Evolutionary conservation across 2,113 vertebrate species (phyloP), one percentile per base, ranked within the genome.

Genomic region (Athene noctua): DNA sequence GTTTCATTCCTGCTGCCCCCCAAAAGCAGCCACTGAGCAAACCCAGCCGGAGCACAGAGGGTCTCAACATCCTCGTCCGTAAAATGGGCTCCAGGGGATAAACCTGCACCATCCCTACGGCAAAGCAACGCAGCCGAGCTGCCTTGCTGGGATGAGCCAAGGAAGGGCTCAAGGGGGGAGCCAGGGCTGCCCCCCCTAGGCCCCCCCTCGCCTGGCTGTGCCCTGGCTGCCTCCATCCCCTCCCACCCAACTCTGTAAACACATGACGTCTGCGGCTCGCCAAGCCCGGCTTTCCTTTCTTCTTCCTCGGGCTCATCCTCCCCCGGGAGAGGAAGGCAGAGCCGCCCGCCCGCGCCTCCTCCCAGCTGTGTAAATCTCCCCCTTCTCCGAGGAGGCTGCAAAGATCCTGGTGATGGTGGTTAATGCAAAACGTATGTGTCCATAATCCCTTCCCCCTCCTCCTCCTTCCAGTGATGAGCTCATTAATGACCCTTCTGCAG

Each of bases 281-380:
- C 10, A 2, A 80, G 63, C 74, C 88, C 40, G 11, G 70, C 80
- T 96, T 87, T 81, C 40, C 88, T 95, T 97, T 96, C 95, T 97
- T 96, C 93, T 95, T 95, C 55, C 62, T 92, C 15, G 46, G 93
- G 86, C 83, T 96, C 92, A 87, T 92, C 93, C 87, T 97, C 92
- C 82, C 74, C 38, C 1, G 57, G 88, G 92, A 96, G 88, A 91
- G 95, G 84, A 97, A 96, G 93, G 96, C 97, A 96, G 81, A 86
- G 80, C 91, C 51, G 67, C 89, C 86, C 75, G 51, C 94, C 94
- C 54, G 49, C 87, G 11, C 90, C 95, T 95, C 95, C 93, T 94
- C 94, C 95, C 97, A 97, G 97, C 96, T 97, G 96, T 97, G 95
- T 96, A 96, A 97, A 97, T 92, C 94, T 95, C 67, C 93, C 91